Percentiles rank a stretch among this genome's conserved stretches.
phyloP scores from a whole-genome alignment of 2,113 vertebrate genomes.

The Sebastes schlegelii region DNA sequence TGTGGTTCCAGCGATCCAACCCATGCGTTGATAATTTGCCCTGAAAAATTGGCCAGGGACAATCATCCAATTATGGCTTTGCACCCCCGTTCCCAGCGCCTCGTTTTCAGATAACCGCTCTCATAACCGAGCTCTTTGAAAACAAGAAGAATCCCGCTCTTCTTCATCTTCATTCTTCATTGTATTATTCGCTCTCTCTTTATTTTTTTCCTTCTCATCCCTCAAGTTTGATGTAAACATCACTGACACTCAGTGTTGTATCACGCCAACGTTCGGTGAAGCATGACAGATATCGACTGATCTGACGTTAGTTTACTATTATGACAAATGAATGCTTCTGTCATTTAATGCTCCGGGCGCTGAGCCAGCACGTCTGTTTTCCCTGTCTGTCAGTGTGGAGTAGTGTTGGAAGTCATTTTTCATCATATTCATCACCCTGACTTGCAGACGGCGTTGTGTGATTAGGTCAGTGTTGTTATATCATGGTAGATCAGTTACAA shows the following conservation, averaged over 20 bases:
- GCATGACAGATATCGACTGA: constrained; percentile 66
- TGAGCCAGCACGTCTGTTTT: constrained; percentile 56
- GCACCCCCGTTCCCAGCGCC: constrained; percentile 71
- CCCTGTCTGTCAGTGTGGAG: constrained; percentile 51
- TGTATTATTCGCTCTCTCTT: not conserved
- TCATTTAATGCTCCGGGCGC: constrained; percentile 57
- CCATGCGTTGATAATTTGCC: constrained; percentile 78
- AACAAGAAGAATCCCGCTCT: constrained; percentile 32
- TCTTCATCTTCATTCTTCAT: constrained; percentile 15
- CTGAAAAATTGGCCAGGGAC: constrained; percentile 71
- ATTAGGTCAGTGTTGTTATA: constrained; percentile 44
- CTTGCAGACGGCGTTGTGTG: constrained; percentile 27
- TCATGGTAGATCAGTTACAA: constrained; percentile 31
- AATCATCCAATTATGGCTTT: constrained; percentile 78
- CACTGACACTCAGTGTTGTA: constrained; percentile 2
- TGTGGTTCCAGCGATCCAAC: constrained; percentile 68
- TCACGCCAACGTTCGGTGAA: constrained; percentile 4
- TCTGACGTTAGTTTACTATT: constrained; percentile 57
- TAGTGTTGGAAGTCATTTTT: constrained; percentile 52
- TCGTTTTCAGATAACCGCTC: constrained; percentile 62
- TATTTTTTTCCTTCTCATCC: not conserved
- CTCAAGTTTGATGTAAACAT: constrained; percentile 4
- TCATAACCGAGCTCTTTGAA: constrained; percentile 68
- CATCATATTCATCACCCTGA: constrained; percentile 40
- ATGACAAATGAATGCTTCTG: constrained; percentile 63